Conservation (phyloP, 2,888 invertebrate genomes). For the Serripes groenlandicus region DNA sequence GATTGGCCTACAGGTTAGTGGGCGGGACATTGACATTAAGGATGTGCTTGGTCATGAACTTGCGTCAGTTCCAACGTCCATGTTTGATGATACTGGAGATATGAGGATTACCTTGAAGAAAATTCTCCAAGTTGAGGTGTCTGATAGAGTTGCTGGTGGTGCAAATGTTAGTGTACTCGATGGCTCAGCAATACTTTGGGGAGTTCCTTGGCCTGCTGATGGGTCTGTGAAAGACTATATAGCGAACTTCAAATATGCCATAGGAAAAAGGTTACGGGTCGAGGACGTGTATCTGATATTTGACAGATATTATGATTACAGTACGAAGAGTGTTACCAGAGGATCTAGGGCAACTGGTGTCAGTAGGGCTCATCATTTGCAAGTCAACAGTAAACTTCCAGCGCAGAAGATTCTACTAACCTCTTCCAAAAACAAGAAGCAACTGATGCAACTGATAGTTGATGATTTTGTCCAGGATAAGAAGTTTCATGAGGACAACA, state of each 20-base stretch:
- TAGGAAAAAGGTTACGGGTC: neutral
- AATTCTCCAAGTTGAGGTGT: no score
- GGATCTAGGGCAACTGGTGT: no score
- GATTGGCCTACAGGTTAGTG: slow-evolving; percentile 30
- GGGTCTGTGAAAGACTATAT: slow-evolving; percentile 16
- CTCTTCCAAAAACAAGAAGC: no score
- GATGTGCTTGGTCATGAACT: slow-evolving; percentile 16
- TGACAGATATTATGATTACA: no score
- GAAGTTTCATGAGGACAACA: neutral
- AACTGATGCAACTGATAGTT: neutral
- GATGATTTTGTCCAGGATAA: neutral
- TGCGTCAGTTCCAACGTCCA: slow-evolving; percentile 33
- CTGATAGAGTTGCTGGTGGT: no score
- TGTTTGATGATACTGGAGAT: slow-evolving; percentile 41
- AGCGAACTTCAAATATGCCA: neutral
- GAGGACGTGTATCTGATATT: slow-evolving; percentile 5
- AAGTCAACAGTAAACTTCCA: no score
- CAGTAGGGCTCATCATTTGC: no score
- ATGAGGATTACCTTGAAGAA: neutral
- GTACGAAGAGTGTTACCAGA: no score
- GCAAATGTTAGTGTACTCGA: neutral
- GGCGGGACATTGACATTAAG: slow-evolving; percentile 27
- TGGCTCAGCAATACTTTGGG: slow-evolving; percentile 11
- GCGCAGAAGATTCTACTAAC: no score
- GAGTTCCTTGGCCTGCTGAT: neutral